These are phyloP conservation scores for Phthorimaea operculella DNA, from an alignment of 1,140 invertebrate genomes.

Conservation along the genomic window DNA sequence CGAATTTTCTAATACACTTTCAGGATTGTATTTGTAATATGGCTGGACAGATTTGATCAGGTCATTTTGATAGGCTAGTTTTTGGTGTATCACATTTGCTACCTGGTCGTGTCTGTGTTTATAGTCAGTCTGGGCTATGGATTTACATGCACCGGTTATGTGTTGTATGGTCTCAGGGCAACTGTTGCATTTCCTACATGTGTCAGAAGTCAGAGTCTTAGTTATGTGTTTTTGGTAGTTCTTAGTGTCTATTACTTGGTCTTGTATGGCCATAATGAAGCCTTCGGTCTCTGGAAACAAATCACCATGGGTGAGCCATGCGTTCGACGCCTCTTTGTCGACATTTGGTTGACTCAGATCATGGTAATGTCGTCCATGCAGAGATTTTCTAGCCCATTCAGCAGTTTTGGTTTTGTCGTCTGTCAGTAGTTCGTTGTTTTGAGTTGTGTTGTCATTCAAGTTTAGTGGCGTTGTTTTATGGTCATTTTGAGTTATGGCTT, in stretches of 20 bases:
- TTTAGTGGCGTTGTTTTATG: too few relatives aligned
- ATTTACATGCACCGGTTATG: neutral
- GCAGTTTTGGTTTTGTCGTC: too few relatives aligned
- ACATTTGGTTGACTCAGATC: neutral
- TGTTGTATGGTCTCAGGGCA: neutral
- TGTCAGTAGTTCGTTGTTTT: too few relatives aligned
- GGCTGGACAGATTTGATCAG: neutral
- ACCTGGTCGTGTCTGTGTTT: constrained; percentile 6
- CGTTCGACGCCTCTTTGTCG: constrained; percentile 2
- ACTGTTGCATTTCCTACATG: constrained; percentile 4
- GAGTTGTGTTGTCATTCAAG: too few relatives aligned
- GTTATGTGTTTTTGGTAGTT: constrained; percentile 7
- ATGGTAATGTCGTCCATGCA: too few relatives aligned
- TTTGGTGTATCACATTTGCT: constrained; percentile 6
- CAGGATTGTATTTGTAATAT: constrained; percentile 4
- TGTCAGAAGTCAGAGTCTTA: neutral
- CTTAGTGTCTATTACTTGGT: constrained; percentile 1
- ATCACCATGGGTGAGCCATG: neutral
- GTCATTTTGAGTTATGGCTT: too few relatives aligned
- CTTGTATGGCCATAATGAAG: constrained; percentile 1
- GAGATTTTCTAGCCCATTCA: too few relatives aligned
- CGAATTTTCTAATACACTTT: constrained; percentile 4
- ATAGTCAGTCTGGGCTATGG: constrained; percentile 6
- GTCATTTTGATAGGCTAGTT: constrained; percentile 4
- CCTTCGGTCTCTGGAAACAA: neutral